Evolutionary conservation across 2,888 invertebrate species (phyloP).

Genomic region (Cephus sareptanus): DNA sequence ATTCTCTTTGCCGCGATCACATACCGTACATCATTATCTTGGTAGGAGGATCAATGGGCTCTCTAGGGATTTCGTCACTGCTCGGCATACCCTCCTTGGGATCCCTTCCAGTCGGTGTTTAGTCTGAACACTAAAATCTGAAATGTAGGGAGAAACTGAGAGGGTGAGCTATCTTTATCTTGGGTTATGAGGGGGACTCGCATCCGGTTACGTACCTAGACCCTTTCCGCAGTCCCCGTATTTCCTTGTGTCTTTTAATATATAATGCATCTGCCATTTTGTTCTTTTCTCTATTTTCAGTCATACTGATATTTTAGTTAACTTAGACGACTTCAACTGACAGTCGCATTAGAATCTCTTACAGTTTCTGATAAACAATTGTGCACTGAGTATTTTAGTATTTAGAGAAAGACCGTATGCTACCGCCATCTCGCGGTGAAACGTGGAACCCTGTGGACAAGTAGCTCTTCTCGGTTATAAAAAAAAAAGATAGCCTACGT

Average conservation of each 20-base stretch:
- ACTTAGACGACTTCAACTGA: not conserved
- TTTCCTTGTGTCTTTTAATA: not conserved
- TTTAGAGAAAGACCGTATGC: not conserved
- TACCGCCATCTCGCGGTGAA: not conserved
- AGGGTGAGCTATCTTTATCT: constrained; percentile 34
- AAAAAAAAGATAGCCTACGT: not conserved
- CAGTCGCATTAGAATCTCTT: not conserved
- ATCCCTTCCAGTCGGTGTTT: not conserved
- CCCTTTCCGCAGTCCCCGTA: not conserved
- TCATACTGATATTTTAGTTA: not conserved
- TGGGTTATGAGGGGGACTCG: constrained; percentile 17
- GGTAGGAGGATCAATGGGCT: not conserved
- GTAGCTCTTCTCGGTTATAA: not conserved
- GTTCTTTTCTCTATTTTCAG: not conserved
- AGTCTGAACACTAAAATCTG: not conserved
- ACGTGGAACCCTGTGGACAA: not conserved
- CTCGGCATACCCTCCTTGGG: not conserved
- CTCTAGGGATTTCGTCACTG: not conserved
- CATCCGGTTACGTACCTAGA: constrained; percentile 26
- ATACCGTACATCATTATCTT: not conserved
- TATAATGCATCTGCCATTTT: not conserved
- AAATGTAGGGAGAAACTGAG: constrained; percentile 24
- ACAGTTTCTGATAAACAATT: not conserved
- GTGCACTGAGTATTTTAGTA: not conserved
- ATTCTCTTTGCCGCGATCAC: not conserved